Evolutionary conservation across 2,888 invertebrate genomes (phyloP).

Genomic region (Caenorhabditis zanzibari): DNA sequence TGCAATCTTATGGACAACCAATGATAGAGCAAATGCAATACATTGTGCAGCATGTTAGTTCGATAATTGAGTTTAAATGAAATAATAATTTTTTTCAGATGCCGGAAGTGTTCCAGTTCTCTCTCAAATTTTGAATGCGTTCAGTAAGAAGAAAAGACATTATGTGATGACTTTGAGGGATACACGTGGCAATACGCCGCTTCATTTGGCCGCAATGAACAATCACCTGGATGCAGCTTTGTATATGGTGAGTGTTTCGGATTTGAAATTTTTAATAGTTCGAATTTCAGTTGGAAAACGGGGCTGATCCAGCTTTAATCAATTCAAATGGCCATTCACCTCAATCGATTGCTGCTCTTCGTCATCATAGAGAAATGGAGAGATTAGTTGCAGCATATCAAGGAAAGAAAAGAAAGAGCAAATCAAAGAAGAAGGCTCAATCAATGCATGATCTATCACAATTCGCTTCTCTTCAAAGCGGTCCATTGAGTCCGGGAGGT

Average conservation of each 20-base stretch:
- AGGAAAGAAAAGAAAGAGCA: slow-evolving; percentile 54
- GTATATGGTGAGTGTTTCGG: slow-evolving; percentile 69
- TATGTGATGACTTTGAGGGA: slow-evolving; percentile 76
- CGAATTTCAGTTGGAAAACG: slow-evolving; percentile 72
- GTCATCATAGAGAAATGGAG: slow-evolving; percentile 72
- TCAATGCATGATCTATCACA: slow-evolving; percentile 61
- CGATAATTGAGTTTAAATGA: neutral
- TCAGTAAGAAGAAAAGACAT: slow-evolving; percentile 73
- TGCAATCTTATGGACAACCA: slow-evolving; percentile 76
- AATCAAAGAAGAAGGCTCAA: slow-evolving; percentile 63
- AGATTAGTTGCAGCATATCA: slow-evolving; percentile 66
- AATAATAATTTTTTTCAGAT: slow-evolving; percentile 66
- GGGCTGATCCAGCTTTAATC: slow-evolving; percentile 75
- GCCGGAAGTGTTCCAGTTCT: slow-evolving; percentile 77
- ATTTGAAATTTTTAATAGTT: no score
- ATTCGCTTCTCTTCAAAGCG: slow-evolving; percentile 50
- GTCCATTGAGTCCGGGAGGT: slow-evolving; percentile 58
- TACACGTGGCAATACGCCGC: slow-evolving; percentile 79
- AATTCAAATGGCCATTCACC: slow-evolving; percentile 75
- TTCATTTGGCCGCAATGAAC: slow-evolving; percentile 81
- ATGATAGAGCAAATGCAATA: slow-evolving; percentile 78
- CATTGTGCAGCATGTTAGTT: slow-evolving; percentile 81
- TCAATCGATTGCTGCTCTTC: slow-evolving; percentile 73
- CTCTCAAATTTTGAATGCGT: slow-evolving; percentile 71
- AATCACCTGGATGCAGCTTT: slow-evolving; percentile 76